phyloP scores from a whole-genome alignment of 2,113 vertebrate genomes.

The Oriolus oriolus region DNA sequence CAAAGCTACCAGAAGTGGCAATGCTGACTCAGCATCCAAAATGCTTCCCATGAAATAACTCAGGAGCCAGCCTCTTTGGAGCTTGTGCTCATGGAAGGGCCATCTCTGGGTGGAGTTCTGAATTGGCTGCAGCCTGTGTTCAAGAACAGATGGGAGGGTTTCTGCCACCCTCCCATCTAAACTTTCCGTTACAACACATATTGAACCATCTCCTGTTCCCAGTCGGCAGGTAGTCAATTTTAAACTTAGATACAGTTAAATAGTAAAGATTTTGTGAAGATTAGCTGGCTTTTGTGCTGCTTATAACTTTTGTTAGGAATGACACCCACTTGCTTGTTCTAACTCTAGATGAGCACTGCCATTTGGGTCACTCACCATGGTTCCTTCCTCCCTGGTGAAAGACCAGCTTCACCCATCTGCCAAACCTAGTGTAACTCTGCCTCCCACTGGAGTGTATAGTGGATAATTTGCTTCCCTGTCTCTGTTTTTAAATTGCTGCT shows the following conservation, averaged over 20 bases:
- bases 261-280: neutral
- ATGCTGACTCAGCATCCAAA: slow-evolving; percentile 1
- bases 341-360: neutral
- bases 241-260: neutral
- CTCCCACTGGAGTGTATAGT: neutral
- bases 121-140: neutral
- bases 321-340: neutral
- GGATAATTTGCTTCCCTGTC: neutral
- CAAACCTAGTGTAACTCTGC: neutral
- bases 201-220: neutral
- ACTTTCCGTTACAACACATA: neutral
- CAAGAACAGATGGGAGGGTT: neutral
- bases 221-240: neutral
- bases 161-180: neutral
- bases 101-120: neutral
- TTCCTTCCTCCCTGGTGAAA: neutral
- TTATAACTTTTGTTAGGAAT: neutral
- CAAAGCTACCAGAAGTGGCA: neutral
- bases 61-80: neutral
- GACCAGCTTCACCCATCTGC: neutral
- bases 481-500: neutral
- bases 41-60: neutral
- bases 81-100: neutral
- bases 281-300: neutral
- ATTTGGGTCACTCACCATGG: neutral